Conservation (phyloP, 2,113 vertebrate genomes). For the Mellivora capensis region DNA sequence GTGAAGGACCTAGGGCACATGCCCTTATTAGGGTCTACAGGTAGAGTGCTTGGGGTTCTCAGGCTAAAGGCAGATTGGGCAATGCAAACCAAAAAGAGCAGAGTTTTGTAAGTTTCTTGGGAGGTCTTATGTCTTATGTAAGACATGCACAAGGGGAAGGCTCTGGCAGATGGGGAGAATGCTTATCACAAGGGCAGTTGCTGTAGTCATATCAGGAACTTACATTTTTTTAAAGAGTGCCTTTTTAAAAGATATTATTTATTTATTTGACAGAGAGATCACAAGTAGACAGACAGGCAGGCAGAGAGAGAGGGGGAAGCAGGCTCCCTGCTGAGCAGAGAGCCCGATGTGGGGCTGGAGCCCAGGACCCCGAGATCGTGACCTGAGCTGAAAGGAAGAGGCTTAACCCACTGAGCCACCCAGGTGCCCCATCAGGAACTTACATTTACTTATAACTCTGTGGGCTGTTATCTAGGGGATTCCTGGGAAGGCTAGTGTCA, state of each 20-base stretch:
- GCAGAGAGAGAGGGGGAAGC: no score
- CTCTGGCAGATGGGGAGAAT: not conserved
- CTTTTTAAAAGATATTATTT: no score
- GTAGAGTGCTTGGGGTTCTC: not conserved
- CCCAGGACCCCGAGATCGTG: no score
- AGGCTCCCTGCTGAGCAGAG: no score
- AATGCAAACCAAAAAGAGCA: not conserved
- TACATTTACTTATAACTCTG: not conserved
- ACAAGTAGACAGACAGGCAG: no score
- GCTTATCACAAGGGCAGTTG: not conserved
- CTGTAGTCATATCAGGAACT: not conserved
- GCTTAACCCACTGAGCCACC: no score
- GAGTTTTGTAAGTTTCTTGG: not conserved
- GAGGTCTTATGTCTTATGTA: not conserved
- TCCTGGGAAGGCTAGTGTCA: not conserved
- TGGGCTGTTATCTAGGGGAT: not conserved
- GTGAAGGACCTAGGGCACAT: not conserved
- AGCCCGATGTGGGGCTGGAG: no score
- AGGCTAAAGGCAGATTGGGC: not conserved
- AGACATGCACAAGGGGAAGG: not conserved
- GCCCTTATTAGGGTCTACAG: not conserved
- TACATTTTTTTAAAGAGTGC: not conserved
- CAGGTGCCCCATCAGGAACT: not conserved
- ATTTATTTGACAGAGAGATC: no score
- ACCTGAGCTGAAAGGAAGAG: no score